A percentile compares a stretch with the other conserved stretches of the same genome.
Evolutionary conservation across 2,113 vertebrate species (phyloP).

Genomic region (Puffinus mauretanicus): DNA sequence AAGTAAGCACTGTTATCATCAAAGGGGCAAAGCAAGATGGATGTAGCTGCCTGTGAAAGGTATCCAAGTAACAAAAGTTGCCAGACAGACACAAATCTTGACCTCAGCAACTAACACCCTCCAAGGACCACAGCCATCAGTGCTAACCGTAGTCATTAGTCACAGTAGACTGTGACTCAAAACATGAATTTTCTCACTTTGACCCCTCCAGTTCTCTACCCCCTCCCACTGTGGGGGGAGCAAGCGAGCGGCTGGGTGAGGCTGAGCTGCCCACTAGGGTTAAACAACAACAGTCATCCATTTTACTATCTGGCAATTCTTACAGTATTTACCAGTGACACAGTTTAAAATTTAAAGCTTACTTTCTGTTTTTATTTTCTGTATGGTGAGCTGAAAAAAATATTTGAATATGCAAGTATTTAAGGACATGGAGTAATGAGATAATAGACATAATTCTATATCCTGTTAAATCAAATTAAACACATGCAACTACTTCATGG

Average conservation of each 20-base stretch:
- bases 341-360: neutral
- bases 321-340: neutral
- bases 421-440: neutral
- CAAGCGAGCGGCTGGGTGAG: rapidly evolving
- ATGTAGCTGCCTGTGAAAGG: neutral
- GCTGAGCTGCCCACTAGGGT: neutral
- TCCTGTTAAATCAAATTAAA: neutral
- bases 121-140: neutral
- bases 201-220: neutral
- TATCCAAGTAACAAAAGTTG: neutral
- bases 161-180: neutral
- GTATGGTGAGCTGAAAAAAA: neutral
- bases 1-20: neutral
- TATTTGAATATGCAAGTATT: neutral
- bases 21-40: neutral
- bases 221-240: rapidly evolving
- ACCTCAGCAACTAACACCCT: neutral
- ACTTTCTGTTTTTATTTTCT: neutral
- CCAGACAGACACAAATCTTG: neutral
- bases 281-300: neutral
- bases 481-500: neutral
- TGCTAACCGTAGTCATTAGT: rapidly evolving
- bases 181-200: neutral
- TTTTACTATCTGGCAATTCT: neutral
- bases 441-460: neutral